Conservation (phyloP, 1,140 invertebrate species). For the Andricus grossulariae region DNA sequence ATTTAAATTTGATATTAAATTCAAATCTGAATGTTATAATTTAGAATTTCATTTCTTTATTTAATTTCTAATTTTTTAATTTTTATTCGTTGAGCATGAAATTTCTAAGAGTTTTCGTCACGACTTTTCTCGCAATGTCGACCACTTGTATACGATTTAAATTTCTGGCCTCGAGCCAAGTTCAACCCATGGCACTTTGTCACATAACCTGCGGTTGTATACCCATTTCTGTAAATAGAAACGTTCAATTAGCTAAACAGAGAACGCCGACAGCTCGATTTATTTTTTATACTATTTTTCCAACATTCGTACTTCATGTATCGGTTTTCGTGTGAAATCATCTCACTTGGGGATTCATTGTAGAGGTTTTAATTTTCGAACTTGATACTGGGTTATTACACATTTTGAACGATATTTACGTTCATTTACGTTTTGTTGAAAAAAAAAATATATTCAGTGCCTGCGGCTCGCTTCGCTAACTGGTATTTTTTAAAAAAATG, state of each 20-base stretch:
- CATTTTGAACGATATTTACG: too few relatives aligned
- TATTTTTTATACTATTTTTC: background rate
- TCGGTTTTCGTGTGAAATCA: background rate
- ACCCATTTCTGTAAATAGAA: constrained; percentile 39
- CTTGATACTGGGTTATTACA: too few relatives aligned
- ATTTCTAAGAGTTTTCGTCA: constrained; percentile 40
- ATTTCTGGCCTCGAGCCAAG: constrained; percentile 38
- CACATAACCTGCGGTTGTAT: constrained; percentile 24
- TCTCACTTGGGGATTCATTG: background rate
- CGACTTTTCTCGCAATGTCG: constrained; percentile 29
- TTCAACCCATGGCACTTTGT: constrained; percentile 40
- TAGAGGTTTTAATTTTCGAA: background rate
- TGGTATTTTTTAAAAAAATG: too few relatives aligned
- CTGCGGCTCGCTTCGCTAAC: too few relatives aligned
- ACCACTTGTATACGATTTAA: constrained; percentile 31
- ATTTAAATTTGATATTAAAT: too few relatives aligned
- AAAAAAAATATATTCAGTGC: too few relatives aligned
- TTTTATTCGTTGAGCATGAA: constrained; percentile 35
- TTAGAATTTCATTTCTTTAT: too few relatives aligned
- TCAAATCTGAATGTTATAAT: too few relatives aligned
- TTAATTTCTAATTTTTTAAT: too few relatives aligned
- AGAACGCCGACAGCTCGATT: constrained; percentile 22
- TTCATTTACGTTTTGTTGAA: too few relatives aligned
- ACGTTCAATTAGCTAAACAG: constrained; percentile 33
- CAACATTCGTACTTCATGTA: background rate